Conservation (phyloP, 2,888 invertebrate species). For the Morinoia aosen region DNA sequence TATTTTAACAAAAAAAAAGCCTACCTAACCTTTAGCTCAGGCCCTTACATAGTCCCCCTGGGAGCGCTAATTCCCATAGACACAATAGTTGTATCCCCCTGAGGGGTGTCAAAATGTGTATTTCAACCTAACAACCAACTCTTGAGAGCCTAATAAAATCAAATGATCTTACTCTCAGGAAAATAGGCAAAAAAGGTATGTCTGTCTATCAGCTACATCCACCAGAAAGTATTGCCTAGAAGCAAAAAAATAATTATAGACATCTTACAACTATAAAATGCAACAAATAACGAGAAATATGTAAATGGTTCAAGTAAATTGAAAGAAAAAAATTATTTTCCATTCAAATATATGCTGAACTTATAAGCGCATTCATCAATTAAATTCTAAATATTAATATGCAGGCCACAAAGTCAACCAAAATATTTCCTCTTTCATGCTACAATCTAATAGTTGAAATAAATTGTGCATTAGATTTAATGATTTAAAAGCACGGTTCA, state of each 20-base stretch:
- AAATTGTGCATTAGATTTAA: too few species aligned
- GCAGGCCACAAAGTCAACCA: neutral
- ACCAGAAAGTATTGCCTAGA: neutral
- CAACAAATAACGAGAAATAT: too few species aligned
- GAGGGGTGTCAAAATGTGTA: neutral
- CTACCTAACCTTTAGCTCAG: too few species aligned
- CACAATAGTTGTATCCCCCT: too few species aligned
- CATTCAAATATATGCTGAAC: neutral
- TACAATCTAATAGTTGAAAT: neutral
- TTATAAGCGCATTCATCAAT: neutral
- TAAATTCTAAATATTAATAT: neutral
- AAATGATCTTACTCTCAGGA: too few species aligned
- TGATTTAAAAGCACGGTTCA: neutral
- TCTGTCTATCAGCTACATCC: neutral
- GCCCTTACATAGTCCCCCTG: too few species aligned
- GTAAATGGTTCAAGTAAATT: too few species aligned
- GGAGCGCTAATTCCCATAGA: too few species aligned
- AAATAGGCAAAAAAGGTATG: too few species aligned
- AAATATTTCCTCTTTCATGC: neutral
- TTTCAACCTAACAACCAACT: neutral
- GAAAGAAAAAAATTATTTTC: neutral
- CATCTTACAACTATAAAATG: too few species aligned
- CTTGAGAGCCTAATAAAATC: neutral
- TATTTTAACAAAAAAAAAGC: too few species aligned
- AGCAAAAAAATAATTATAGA: neutral